Base-by-base conservation (phyloP, 2,797 vertebrate genomes). In the Falco peregrinus region DNA sequence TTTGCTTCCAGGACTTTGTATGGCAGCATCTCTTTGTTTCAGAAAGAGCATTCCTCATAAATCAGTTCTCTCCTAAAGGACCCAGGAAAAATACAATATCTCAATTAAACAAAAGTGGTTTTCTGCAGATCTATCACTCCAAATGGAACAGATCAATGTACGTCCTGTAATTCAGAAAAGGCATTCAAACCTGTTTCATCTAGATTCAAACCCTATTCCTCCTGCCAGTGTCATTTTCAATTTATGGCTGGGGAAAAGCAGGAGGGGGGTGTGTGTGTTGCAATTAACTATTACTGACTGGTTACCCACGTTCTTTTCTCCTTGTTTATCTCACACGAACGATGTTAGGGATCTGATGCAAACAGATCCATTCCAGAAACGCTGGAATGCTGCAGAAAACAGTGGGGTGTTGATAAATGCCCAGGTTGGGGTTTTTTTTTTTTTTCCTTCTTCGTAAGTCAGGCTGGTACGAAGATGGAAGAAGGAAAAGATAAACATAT, bases 31-130 rank as follows among this genome's bases (percentile, higher is more conserved):
- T 11, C 85, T 97, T 90, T 89, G 53, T 51, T 87, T 78, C 84
- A 85, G 88, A 67, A 65, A 75, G 91, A 79, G 22, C 67, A 53
- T 56, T 68, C 60, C 80, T 95, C 95, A 31, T 82, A 48, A 81
- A 65, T 95, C 70, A 89, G 31, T 18, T 84, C 29, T 78, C 26
- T 91, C 83, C 73, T 84, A 54, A 94, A 94, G 80, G 45, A 65
- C 85, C 51, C 14, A 18, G 17, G 81, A 57, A 95, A 78, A 85
- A 78, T 16, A 86, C 84, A 96, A 17, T 93, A 93, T 95, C 89
- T 96, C 89, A 94, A 82, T 91, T 95, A 96, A 96, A 87, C 35
- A 94, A 94, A 95, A 79, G 74, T 73, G 50, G 35, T 88, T 94
- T 73, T 20, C 53, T 60, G 79, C 33, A 50, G 70, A 59, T 95